These are phyloP conservation scores for Turnix velox DNA, from an alignment of 2,113 vertebrate species.

Conservation along the genomic window DNA sequence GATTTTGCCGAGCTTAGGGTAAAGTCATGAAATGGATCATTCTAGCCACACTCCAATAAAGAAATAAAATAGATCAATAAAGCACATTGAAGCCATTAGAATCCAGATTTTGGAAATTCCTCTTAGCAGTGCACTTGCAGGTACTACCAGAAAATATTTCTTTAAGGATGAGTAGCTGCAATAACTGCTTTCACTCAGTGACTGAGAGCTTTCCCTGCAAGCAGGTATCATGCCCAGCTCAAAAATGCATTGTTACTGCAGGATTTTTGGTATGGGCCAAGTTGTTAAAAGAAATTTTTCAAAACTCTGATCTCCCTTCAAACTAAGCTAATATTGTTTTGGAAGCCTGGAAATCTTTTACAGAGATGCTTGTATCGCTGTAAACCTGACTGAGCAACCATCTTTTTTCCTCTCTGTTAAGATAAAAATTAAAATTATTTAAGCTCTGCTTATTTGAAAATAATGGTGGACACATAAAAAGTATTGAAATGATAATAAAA, in stretches of 20 bases:
- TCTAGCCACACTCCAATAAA: background rate
- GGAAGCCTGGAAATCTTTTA: background rate
- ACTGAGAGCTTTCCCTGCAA: background rate
- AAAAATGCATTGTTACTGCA: background rate
- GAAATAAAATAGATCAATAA: slow-evolving; percentile 3
- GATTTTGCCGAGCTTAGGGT: slow-evolving; percentile 15
- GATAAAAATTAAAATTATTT: background rate
- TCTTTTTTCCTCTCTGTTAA: background rate
- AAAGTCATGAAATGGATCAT: background rate
- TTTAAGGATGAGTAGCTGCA: slow-evolving; percentile 1
- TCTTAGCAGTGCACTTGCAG: background rate
- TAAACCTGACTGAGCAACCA: background rate
- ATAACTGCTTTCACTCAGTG: background rate
- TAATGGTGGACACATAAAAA: background rate
- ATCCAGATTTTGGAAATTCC: slow-evolving; percentile 36
- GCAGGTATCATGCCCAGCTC: background rate
- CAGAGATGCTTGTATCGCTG: background rate
- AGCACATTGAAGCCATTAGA: background rate
- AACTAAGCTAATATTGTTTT: background rate
- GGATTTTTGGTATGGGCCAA: background rate
- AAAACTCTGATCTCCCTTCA: background rate
- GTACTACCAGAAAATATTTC: slow-evolving; percentile 20
- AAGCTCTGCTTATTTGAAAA: background rate
- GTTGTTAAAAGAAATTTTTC: background rate
- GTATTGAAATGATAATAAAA: background rate